A percentile compares a stretch with the other conserved stretches of the same genome.
Conservation (phyloP, 2,113 vertebrate species). For the Centropristis striata region DNA sequence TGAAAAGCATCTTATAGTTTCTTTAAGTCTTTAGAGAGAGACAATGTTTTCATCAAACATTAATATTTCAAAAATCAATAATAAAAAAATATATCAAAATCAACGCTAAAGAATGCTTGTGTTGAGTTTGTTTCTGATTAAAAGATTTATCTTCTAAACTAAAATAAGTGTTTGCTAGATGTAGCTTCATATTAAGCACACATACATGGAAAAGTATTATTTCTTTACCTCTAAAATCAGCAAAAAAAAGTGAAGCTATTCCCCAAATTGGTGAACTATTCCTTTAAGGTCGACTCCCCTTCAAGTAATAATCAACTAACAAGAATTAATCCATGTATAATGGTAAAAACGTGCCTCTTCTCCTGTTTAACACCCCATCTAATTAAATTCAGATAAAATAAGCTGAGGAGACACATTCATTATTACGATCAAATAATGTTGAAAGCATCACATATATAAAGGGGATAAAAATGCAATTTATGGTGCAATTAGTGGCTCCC, state of each 20-base stretch:
- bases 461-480: constrained; percentile 49
- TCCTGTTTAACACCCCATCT: constrained; percentile 5
- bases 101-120: not conserved
- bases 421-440: constrained; percentile 37
- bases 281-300: not conserved
- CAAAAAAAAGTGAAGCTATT: not conserved
- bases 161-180: not conserved
- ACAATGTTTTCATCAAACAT: too few species aligned
- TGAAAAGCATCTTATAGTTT: too few species aligned
- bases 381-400: constrained; percentile 12
- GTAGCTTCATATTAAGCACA: not conserved
- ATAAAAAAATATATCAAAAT: too few species aligned
- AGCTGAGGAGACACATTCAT: constrained; percentile 23
- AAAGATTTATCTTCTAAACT: not conserved
- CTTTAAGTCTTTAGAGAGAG: too few species aligned
- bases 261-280: not conserved
- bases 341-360: not conserved
- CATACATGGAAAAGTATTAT: not conserved
- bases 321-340: not conserved
- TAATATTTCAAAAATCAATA: too few species aligned
- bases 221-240: not conserved
- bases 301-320: not conserved
- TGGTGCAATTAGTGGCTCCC: constrained; percentile 50
- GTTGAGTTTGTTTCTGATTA: too few species aligned
- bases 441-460: constrained; percentile 12